Evolutionary conservation across 2,888 invertebrate species (phyloP), one percentile per base, ranked within the genome.

Genomic region (Myopa tessellatipennis): DNA sequence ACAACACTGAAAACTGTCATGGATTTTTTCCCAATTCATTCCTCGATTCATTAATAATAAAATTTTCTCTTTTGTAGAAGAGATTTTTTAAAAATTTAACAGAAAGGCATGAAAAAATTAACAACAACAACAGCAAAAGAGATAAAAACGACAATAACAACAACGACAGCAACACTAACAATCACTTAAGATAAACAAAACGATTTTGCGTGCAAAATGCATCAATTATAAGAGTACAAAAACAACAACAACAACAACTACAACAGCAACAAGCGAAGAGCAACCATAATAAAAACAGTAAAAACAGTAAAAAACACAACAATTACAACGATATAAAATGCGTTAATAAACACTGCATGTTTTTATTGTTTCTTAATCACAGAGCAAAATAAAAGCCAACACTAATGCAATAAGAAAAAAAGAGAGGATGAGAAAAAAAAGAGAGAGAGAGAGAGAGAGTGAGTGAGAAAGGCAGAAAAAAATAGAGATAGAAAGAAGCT

Each of bases 11-110:
- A 26, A 26, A 26, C 26, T 26, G 26, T 26, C 73, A 63, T 50
- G 63, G 7, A 73, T 73, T 73, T 73, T 73, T 16, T 38, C 10
- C 16, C 10, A 18, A 65, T n/a, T n/a, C n/a, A n/a, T n/a, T n/a
- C n/a, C 8, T 63, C 26, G 45, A 73, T 73, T 73, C 61, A 73
- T 73, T 73, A 73, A 73, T 45, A 73, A 61, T 18, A 61, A 16
- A 52, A 3, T 73, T 60, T 70, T 70, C 52, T 74, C 50, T 74
- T 63, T 26, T 50, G 60, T 60, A 18, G 38, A 10, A 16, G 55
- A 14, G 16, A 55, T 4, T 34, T 52, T 52, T 71, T 55, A 18
- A 55, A 52, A 71, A 52, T 36, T 6, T 36, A 71, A 14, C 36
- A 14, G 26, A 45, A 71, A 71, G 14, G 12, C 60, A 55, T n/a